Percentiles rank a stretch among this genome's conserved stretches.
Evolutionary conservation across 2,888 invertebrate genomes (phyloP).

Genomic region (Galerucella calmariensis): DNA sequence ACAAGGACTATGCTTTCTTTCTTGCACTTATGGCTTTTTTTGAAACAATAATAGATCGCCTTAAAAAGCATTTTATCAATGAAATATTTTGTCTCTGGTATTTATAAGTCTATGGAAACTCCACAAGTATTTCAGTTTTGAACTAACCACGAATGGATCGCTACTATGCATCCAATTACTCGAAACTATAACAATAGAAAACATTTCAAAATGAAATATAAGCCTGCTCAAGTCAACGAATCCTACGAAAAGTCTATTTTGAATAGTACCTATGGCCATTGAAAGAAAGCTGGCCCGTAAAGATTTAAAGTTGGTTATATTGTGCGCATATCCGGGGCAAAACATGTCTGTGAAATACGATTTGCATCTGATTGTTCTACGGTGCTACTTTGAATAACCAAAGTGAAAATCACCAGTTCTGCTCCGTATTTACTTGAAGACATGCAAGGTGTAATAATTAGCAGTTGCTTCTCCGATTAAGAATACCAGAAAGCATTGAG

Average conservation of each 20-base stretch:
- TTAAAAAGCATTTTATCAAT: too few species aligned
- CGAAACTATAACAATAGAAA: too few species aligned
- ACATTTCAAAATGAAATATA: too few species aligned
- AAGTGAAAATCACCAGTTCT: slow-evolving; percentile 24
- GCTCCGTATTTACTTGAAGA: slow-evolving; percentile 30
- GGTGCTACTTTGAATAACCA: slow-evolving; percentile 23
- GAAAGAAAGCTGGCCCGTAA: slow-evolving; percentile 37
- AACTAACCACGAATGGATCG: too few species aligned
- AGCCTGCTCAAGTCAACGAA: neutral
- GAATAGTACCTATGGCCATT: slow-evolving; percentile 46
- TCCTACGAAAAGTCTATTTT: slow-evolving; percentile 38
- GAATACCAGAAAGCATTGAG: slow-evolving; percentile 42
- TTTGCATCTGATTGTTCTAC: slow-evolving; percentile 29
- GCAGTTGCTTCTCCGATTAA: neutral
- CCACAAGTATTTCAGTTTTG: too few species aligned
- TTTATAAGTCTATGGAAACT: too few species aligned
- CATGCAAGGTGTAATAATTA: neutral
- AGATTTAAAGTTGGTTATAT: neutral
- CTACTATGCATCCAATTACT: too few species aligned
- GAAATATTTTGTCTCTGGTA: too few species aligned
- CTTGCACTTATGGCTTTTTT: too few species aligned
- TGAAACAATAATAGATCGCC: too few species aligned
- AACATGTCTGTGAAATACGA: slow-evolving; percentile 32
- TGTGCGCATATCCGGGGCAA: slow-evolving; percentile 9
- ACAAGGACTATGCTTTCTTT: too few species aligned